Evolutionary conservation across 2,888 invertebrate species (phyloP), one percentile per base, ranked within the genome.

Genomic region (Tetramorium bicarinatum): DNA sequence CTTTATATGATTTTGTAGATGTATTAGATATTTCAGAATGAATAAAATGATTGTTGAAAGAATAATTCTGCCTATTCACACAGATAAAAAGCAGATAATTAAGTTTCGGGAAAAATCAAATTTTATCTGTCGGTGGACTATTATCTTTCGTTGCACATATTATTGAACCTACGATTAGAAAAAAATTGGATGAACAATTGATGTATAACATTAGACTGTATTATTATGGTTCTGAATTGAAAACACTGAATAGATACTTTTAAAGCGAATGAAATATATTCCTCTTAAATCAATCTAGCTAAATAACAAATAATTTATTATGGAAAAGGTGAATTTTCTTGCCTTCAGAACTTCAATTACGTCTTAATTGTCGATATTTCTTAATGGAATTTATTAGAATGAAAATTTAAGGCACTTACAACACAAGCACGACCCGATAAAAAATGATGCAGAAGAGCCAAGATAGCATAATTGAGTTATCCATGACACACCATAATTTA

Each of bases 291-390:
- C 41, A 29, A 25, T 41, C 6, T 29, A 7, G 1, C 9, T 54
- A 67, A 54, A 52, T 66, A 29, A 21, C 62, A 64, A 76, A 52
- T 54, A 67, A 66, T 18, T 77, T 52, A 47, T 75, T 47, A 4
- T 15, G 47, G 25, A 21, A 21, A 52, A 52, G 25, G n/a, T 66
- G 52, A 49, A 52, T 13, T 38, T 49, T 52, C 49, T 64, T 52
- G 18, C 15, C 3, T 38, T 25, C 8, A 25, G n/a, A 47, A n/a
- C 38, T 64, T 76, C 25, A 18, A 29, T 77, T 66, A 54, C 1
- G 13, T 77, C n/a, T 54, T 77, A 66, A 76, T 76, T 64, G 54
- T 29, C 41, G 41, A 54, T 77, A 77, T 54, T 77, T 54, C 41
- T 66, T 52, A 25, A 13, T 64, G 13, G 21, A 54, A 52, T 66